These are phyloP conservation scores for Nylanderia fulva DNA, from an alignment of 1,140 invertebrate genomes.

Conservation along the genomic window DNA sequence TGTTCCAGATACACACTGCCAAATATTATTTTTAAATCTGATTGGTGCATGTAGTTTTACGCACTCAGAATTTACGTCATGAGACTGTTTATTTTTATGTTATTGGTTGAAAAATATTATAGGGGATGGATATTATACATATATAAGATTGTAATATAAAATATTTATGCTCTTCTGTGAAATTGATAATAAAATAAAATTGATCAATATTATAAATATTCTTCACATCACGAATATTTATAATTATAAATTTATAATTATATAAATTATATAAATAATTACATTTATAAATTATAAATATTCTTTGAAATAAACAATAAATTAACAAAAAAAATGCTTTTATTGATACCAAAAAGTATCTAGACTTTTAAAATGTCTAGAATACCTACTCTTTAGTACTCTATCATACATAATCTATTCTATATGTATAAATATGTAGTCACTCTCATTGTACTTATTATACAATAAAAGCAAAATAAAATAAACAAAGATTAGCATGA, in stretches of 20 bases:
- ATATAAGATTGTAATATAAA: background rate
- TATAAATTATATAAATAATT: background rate
- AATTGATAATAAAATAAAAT: background rate
- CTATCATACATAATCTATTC: too few relatives aligned
- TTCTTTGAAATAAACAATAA: background rate
- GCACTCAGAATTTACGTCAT: conserved; percentile 5
- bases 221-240: background rate
- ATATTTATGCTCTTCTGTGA: background rate
- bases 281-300: background rate
- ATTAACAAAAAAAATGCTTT: background rate
- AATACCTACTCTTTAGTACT: background rate
- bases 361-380: background rate
- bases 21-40: conserved; percentile 52
- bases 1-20: conserved; percentile 2
- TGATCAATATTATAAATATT: background rate
- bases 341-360: background rate
- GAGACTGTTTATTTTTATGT: conserved; percentile 16
- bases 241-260: background rate
- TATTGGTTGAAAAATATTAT: background rate
- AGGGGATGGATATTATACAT: background rate
- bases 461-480: background rate
- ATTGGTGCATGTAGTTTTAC: conserved; percentile 27
- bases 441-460: background rate
- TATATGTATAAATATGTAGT: background rate
- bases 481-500: background rate